A percentile compares a stretch with the other conserved stretches of the same genome.
Conservation (phyloP, 2,888 invertebrate species). For the Calameuta pallipes region DNA sequence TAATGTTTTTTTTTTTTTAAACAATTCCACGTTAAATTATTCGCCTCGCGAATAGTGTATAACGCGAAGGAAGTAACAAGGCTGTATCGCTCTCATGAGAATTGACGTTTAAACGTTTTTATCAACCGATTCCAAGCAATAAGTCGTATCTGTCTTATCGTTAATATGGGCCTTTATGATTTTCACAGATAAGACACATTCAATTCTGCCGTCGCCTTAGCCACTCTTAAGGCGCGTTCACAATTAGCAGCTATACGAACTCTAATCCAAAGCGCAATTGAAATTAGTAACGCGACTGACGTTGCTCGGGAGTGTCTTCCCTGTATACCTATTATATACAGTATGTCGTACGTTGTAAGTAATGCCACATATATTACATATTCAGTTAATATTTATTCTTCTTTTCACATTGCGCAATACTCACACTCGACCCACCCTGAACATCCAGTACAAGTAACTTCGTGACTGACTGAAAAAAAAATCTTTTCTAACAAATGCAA, state of each 20-base stretch:
- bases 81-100: neutral
- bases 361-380: neutral
- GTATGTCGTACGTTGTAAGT: neutral
- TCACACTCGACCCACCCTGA: neutral
- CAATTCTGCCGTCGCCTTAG: neutral
- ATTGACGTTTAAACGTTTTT: neutral
- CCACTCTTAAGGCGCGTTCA: neutral
- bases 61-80: neutral
- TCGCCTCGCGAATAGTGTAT: neutral
- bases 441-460: neutral
- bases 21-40: neutral
- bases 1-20: neutral
- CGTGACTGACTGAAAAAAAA: neutral
- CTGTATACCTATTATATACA: neutral
- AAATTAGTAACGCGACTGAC: neutral
- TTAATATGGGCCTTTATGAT: neutral
- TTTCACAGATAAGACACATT: neutral
- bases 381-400: neutral
- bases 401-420: neutral
- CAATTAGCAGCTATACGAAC: neutral
- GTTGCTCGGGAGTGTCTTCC: neutral
- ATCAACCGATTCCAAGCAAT: neutral
- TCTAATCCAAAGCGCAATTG: neutral
- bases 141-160: neutral
- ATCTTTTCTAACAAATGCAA: constrained; percentile 22